phyloP scores from a whole-genome alignment of 1,140 invertebrate species.

The Monomorium pharaonis region DNA sequence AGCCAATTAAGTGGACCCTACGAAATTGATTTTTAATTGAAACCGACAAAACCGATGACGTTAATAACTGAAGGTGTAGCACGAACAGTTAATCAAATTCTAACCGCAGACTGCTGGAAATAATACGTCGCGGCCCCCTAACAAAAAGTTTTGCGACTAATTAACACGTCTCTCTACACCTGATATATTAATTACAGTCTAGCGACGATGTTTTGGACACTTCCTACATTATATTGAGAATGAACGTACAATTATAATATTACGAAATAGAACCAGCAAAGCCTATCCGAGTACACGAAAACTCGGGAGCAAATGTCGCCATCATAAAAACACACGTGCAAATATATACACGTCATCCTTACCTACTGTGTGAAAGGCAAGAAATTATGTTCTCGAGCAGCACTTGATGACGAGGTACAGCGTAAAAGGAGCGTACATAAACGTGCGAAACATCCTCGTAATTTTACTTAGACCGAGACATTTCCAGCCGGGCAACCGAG shows the following conservation, averaged over 20 bases:
- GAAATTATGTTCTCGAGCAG: constrained; percentile 22
- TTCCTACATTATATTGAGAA: not conserved
- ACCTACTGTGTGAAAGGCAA: not conserved
- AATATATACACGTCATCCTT: not conserved
- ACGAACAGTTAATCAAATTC: constrained; percentile 63
- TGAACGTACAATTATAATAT: not conserved
- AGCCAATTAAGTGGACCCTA: constrained; percentile 72
- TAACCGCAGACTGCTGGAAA: constrained; percentile 23
- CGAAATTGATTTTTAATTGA: constrained; percentile 78
- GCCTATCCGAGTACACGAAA: not conserved
- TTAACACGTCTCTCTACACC: constrained; percentile 33
- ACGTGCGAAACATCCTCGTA: constrained; percentile 53
- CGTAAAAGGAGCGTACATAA: constrained; percentile 5
- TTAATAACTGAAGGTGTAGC: constrained; percentile 64
- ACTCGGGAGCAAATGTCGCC: not conserved
- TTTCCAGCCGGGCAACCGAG: constrained; percentile 68
- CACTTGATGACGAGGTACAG: not conserved
- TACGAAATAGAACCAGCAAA: not conserved
- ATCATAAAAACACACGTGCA: not conserved
- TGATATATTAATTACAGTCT: constrained; percentile 38
- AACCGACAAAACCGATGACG: constrained; percentile 67
- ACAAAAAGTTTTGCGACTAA: constrained; percentile 24
- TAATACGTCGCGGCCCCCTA: constrained; percentile 11
- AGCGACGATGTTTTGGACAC: not conserved
- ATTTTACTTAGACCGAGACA: constrained; percentile 69